These are phyloP conservation scores for Platyura marginata DNA, from an alignment of 1,140 invertebrate species.

Conservation along the genomic window DNA sequence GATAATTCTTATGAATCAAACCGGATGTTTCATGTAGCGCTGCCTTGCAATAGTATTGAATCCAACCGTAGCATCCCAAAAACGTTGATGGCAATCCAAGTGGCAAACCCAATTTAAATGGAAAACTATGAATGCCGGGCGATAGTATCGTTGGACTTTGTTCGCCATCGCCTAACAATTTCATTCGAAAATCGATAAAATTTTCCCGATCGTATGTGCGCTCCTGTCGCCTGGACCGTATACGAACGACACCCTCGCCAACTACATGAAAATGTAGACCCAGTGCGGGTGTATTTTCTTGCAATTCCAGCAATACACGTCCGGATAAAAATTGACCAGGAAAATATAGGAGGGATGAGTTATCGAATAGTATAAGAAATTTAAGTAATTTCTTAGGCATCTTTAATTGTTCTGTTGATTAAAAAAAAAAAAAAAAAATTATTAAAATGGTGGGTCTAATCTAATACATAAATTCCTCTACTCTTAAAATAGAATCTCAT, in stretches of 20 bases:
- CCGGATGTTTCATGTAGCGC: constrained; percentile 77
- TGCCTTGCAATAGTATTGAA: constrained; percentile 88
- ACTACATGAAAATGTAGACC: constrained; percentile 88
- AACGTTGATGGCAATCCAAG: constrained; percentile 83
- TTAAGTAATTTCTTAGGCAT: constrained; percentile 80
- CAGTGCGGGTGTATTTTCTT: constrained; percentile 78
- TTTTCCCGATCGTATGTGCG: constrained; percentile 79
- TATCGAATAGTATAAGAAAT: constrained; percentile 86
- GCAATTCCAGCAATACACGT: constrained; percentile 74
- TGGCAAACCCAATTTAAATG: constrained; percentile 81
- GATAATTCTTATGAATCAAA: constrained; percentile 85
- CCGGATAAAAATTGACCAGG: constrained; percentile 83
- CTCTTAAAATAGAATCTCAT: no score
- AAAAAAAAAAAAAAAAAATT: no score
- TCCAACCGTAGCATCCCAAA: constrained; percentile 85
- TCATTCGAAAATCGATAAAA: constrained; percentile 90
- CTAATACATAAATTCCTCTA: no score
- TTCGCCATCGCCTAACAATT: constrained; percentile 65
- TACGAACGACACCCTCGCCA: constrained; percentile 75
- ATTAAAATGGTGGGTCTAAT: no score
- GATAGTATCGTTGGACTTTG: constrained; percentile 69
- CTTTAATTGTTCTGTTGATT: constrained; percentile 7
- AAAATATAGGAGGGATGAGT: constrained; percentile 81
- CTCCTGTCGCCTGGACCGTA: constrained; percentile 60
- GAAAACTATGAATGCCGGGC: constrained; percentile 88